Evolutionary conservation across 2,888 invertebrate species (phyloP), one percentile per base, ranked within the genome.

Genomic region (Exephanes ischioxanthus): DNA sequence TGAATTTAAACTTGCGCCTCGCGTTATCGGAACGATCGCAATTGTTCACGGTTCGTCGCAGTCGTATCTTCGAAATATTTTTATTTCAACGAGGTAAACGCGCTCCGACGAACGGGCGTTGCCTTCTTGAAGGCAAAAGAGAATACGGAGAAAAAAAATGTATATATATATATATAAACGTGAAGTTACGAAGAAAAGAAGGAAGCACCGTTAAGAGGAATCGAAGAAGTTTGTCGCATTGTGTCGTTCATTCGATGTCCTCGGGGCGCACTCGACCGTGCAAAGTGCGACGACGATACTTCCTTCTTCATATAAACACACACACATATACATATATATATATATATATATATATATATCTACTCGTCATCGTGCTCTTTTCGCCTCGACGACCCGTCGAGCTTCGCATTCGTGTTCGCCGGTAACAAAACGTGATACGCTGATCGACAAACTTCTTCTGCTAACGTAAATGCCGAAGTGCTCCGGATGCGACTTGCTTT

Each of bases 41-140:
- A 51, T 63, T 33, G 75, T 76, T 76, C 75, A 66, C 66, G 75
- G 22, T 76, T 19, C 75, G 66, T 76, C 75, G 63, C 63, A 66
- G 66, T 51, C n/a, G n/a, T 48, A 75, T 63, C 75, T 22, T 66
- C 66, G 66, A 63, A 9, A 55, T 48, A 63, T 30, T 63, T 63
- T 33, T 33, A 63, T 30, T 63, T 33, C 63, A 55, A 30, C 63
- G 33, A 63, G 2, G 33, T n/a, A n/a, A 53, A 53, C 53, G 6
- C 53, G 6, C n/a, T 53, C 9, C 58, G 11, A 7, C 58, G 26
- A 26, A 14, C 26, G 22, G 6, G 9, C 58, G 9, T 3, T 63
- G 30, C 1, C 63, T 48, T 16, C 16, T 48, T 48, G n/a, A 30
- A 30, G 63, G n/a, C 63, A 33, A 33, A 63, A 22, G 33, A 63